phyloP scores from a whole-genome alignment of 2,113 vertebrate species.

The Nestor notabilis region DNA sequence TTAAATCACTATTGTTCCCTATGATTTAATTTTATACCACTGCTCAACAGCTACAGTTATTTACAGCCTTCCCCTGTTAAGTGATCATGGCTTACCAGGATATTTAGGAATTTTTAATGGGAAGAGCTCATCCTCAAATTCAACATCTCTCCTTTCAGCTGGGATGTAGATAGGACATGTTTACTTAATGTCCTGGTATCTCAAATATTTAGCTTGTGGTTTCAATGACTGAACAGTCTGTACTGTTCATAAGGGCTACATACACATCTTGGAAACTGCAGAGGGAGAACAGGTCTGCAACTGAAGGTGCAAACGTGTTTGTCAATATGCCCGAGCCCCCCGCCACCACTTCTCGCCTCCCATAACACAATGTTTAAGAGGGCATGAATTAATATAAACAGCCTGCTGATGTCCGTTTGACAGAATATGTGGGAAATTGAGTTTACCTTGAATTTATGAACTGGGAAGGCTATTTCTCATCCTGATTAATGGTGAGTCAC shows the following conservation, averaged over 20 bases:
- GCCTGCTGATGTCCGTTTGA: constrained; percentile 69
- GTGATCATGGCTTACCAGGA: background rate
- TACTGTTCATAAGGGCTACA: background rate
- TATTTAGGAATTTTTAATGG: constrained; percentile 7
- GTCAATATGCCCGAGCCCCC: constrained; percentile 13
- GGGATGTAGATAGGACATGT: constrained; percentile 29
- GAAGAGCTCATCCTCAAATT: constrained; percentile 15
- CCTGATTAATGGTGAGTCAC: constrained; percentile 75
- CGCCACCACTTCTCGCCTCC: background rate
- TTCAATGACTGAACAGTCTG: background rate
- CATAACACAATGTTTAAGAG: constrained; percentile 8
- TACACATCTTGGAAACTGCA: background rate
- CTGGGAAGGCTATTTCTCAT: constrained; percentile 74
- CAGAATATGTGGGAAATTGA: constrained; percentile 71
- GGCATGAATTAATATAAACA: constrained; percentile 63
- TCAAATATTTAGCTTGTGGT: constrained; percentile 64
- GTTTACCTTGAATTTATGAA: constrained; percentile 76
- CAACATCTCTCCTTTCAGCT: constrained; percentile 43
- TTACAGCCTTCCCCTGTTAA: constrained; percentile 39
- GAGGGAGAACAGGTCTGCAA: background rate
- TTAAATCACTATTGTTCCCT: constrained; percentile 30
- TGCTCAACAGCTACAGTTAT: constrained; percentile 40
- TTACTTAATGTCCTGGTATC: constrained; percentile 32
- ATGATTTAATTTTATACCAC: constrained; percentile 41
- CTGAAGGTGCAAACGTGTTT: constrained; percentile 56